Base-by-base conservation (phyloP, 1,140 invertebrate species). In the Cydia strobilella region DNA sequence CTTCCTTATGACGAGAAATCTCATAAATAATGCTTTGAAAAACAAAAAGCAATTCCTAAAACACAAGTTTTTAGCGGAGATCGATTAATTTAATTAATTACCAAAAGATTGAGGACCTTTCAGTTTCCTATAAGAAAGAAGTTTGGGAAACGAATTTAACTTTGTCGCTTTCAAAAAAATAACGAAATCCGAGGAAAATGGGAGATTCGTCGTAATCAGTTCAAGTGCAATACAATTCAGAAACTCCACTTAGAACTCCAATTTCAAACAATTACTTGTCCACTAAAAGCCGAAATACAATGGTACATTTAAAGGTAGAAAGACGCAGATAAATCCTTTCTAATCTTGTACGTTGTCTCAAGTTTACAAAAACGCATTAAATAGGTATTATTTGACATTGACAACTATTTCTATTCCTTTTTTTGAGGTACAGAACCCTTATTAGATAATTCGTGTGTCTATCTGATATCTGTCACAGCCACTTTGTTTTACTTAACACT, bases 91-190 rank as follows among this genome's bases (percentile, higher is more conserved):
- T 18, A 54, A 54, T 54, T 59, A 59, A 59, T 20, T 59, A 59
- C 3, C 9, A 59, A 59, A 23, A 1, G 6, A 59, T 59, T 13
- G 54, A 59, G 9, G 54, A 59, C 20, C 54, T 23, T 12, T 20
- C 3, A 23, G 12, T 54, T 54, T 54, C n/a, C 15, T 54, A 15
- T 54, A 15, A 51, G n/a, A 20, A 59, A 20, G 54, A 59, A 59
- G 54, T 59, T 48, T 59, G 54, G 18, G 9, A 54, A 59, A 59
- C 54, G n/a, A 59, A 59, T 59, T 59, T 59, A 59, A 59, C 54
- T 59, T 59, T 59, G 20, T 48, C n/a, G 45, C 7, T 9, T 59
- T 59, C 3, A 12, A 59, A 59, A 23, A 59, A 59, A 59, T 12
- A 10, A 23, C 9, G 20, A 23, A 59, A 51, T 45, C 13, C 42